Evolutionary conservation across 1,140 invertebrate species (phyloP).

Genomic region (Acromyrmex echinatior): DNA sequence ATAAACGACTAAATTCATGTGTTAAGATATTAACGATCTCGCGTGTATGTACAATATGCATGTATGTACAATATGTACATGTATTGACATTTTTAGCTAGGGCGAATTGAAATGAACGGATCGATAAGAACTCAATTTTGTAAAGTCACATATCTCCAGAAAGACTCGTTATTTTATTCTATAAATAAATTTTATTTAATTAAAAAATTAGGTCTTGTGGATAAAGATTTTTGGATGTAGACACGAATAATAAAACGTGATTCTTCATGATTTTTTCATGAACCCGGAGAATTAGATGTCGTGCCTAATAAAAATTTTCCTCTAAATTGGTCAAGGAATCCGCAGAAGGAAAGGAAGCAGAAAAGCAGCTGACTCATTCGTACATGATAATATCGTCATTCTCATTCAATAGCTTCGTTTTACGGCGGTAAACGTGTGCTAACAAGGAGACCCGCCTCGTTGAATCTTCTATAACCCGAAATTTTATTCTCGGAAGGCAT

Average conservation of each 20-base stretch:
- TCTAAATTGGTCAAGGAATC: conserved; percentile 3
- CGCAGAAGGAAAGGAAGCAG: background rate
- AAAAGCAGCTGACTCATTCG: background rate
- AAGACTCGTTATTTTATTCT: background rate
- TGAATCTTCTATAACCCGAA: background rate
- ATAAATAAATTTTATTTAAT: background rate
- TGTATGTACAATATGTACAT: background rate
- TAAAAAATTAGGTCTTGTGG: background rate
- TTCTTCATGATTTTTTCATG: background rate
- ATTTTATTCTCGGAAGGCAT: conserved; percentile 3
- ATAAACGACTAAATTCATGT: background rate
- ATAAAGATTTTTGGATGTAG: background rate
- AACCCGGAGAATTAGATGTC: background rate
- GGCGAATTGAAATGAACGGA: background rate
- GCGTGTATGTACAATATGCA: background rate
- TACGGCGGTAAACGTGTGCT: background rate
- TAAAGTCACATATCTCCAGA: background rate
- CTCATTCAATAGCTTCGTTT: conserved; percentile 4
- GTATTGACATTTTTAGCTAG: background rate
- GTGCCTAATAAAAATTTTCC: background rate
- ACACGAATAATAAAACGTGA: background rate
- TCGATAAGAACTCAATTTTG: background rate
- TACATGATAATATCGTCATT: background rate
- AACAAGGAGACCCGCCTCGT: background rate
- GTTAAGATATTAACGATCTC: background rate